Percentiles rank a stretch among this genome's conserved stretches.
Conservation (phyloP, 1,140 invertebrate genomes). For the Lordiphosa mommai region DNA sequence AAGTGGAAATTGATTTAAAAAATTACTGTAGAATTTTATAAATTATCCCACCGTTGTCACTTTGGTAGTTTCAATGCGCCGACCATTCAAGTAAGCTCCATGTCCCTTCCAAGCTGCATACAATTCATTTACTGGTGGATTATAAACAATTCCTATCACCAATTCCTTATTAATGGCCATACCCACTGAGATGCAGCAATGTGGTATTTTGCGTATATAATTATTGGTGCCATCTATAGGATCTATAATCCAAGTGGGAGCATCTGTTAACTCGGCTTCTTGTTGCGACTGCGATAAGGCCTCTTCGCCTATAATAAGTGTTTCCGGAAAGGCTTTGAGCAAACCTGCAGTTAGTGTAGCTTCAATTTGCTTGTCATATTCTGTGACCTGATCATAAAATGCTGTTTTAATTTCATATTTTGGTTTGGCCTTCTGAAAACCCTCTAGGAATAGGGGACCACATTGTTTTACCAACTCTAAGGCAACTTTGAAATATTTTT, state of each 20-base stretch:
- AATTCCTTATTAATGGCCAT: slow-evolving; percentile 84
- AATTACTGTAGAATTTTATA: not conserved
- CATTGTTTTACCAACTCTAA: slow-evolving; percentile 62
- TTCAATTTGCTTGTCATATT: slow-evolving; percentile 87
- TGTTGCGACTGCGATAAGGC: slow-evolving; percentile 80
- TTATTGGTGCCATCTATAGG: slow-evolving; percentile 89
- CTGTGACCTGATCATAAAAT: slow-evolving; percentile 88
- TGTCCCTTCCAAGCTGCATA: slow-evolving; percentile 85
- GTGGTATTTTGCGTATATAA: slow-evolving; percentile 85
- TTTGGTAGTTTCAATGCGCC: slow-evolving; percentile 79
- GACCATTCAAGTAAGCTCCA: slow-evolving; percentile 88
- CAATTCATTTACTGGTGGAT: slow-evolving; percentile 87
- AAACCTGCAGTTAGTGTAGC: slow-evolving; percentile 83
- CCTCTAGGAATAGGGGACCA: slow-evolving; percentile 72
- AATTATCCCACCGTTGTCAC: slow-evolving; percentile 36
- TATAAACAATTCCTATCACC: slow-evolving; percentile 87
- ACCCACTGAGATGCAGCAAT: slow-evolving; percentile 85
- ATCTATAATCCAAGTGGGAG: slow-evolving; percentile 94
- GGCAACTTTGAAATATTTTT: slow-evolving; percentile 54
- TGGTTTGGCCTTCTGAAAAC: slow-evolving; percentile 81
- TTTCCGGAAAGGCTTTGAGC: slow-evolving; percentile 82
- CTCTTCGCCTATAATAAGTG: slow-evolving; percentile 93
- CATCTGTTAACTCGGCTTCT: slow-evolving; percentile 84
- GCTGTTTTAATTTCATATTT: slow-evolving; percentile 82
- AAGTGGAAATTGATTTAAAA: not conserved